Conservation (phyloP, 1,140 invertebrate species). For the Whitmania pigra region DNA sequence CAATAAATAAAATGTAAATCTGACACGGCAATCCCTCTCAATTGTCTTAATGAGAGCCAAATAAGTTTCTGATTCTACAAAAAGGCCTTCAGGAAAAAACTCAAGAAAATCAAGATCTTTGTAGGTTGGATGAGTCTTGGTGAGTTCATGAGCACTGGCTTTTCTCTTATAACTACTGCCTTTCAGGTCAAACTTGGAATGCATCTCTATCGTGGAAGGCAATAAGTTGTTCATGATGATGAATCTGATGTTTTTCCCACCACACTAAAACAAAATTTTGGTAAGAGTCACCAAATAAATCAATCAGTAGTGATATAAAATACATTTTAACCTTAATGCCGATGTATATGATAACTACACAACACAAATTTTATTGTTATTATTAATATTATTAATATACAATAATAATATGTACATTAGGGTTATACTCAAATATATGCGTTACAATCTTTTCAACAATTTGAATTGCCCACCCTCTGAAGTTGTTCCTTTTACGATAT, state of each 20-base stretch:
- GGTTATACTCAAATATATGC: too few species aligned
- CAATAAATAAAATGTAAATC: slow-evolving; percentile 16
- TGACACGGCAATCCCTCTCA: slow-evolving; percentile 78
- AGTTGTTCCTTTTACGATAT: too few species aligned
- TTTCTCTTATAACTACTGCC: slow-evolving; percentile 87
- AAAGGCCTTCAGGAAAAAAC: slow-evolving; percentile 71
- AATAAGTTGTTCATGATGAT: slow-evolving; percentile 98
- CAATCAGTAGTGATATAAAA: too few species aligned
- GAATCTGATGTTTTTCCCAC: slow-evolving; percentile 83
- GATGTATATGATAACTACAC: too few species aligned
- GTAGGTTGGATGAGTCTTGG: slow-evolving; percentile 17
- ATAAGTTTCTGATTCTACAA: slow-evolving; percentile 85
- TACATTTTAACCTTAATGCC: too few species aligned
- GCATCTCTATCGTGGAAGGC: slow-evolving; percentile 45
- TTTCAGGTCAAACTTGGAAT: slow-evolving; percentile 48
- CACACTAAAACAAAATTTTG: slow-evolving; percentile 14
- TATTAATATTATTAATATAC: too few species aligned
- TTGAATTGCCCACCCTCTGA: too few species aligned
- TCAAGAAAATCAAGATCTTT: slow-evolving; percentile 19
- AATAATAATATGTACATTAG: too few species aligned
- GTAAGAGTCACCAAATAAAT: background rate
- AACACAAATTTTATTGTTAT: too few species aligned
- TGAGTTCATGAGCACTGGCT: slow-evolving; percentile 15
- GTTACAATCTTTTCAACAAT: too few species aligned
- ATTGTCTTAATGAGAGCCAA: slow-evolving; percentile 84